phyloP scores from a whole-genome alignment of 2,113 vertebrate species.

The Panurus biarmicus region DNA sequence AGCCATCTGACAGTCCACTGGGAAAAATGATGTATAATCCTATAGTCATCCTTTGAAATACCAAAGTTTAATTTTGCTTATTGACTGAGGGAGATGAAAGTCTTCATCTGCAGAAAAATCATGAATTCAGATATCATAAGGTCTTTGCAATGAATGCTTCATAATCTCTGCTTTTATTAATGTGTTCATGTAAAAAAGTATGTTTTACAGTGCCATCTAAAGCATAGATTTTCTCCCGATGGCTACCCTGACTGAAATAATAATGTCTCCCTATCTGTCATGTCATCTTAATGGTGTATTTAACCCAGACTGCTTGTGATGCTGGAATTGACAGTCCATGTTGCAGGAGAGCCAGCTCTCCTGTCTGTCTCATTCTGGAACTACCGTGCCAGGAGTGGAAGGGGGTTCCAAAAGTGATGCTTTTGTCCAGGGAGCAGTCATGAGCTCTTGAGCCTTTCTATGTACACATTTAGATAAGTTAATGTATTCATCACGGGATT shows the following conservation, averaged over 20 bases:
- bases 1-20: neutral
- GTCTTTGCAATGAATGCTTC: neutral
- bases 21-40: neutral
- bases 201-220: neutral
- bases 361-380: neutral
- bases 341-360: neutral
- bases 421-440: neutral
- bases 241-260: neutral
- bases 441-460: neutral
- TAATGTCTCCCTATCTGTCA: neutral
- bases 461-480: neutral
- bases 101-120: neutral
- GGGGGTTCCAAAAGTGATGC: neutral
- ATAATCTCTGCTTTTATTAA: neutral
- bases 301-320: neutral
- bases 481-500: neutral
- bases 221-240: neutral
- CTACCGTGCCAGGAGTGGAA: neutral
- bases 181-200: neutral
- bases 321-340: neutral
- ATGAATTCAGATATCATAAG: neutral
- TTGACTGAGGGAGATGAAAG: neutral
- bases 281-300: neutral
- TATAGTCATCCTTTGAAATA: neutral
- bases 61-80: neutral